Conservation (phyloP, 2,888 invertebrate genomes). For the Agonum fuliginosum region DNA sequence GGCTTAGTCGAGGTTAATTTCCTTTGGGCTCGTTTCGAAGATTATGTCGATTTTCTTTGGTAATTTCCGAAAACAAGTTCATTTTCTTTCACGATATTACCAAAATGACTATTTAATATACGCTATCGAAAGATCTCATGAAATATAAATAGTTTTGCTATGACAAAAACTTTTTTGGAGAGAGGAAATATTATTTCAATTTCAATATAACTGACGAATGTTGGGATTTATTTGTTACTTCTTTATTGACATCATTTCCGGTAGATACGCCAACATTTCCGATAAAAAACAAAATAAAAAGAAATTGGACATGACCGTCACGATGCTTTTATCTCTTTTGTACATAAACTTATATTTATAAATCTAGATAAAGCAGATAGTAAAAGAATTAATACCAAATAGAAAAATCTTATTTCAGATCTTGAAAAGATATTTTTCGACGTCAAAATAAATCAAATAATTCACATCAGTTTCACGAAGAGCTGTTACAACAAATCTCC, state of each 20-base stretch:
- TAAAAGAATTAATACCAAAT: conserved; percentile 25
- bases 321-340: conserved; percentile 14
- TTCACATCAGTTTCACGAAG: neutral
- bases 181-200: conserved; percentile 25
- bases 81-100: conserved; percentile 20
- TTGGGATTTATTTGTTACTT: conserved; percentile 30
- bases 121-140: neutral
- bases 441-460: neutral
- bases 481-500: neutral
- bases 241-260: conserved; percentile 26
- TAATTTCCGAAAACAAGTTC: conserved; percentile 15
- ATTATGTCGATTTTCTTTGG: neutral
- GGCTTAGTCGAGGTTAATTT: conserved; percentile 9
- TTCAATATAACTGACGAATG: conserved; percentile 25
- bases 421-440: no score
- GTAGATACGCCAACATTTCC: conserved; percentile 31
- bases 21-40: neutral
- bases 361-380: neutral
- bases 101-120: conserved; percentile 20
- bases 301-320: conserved; percentile 30
- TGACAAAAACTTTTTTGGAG: conserved; percentile 14
- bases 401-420: neutral
- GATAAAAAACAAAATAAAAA: conserved; percentile 33
- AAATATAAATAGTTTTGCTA: conserved; percentile 1
- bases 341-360: conserved; percentile 25